phyloP scores from a whole-genome alignment of 2,113 vertebrate species.

The Thinocorus orbignyianus region DNA sequence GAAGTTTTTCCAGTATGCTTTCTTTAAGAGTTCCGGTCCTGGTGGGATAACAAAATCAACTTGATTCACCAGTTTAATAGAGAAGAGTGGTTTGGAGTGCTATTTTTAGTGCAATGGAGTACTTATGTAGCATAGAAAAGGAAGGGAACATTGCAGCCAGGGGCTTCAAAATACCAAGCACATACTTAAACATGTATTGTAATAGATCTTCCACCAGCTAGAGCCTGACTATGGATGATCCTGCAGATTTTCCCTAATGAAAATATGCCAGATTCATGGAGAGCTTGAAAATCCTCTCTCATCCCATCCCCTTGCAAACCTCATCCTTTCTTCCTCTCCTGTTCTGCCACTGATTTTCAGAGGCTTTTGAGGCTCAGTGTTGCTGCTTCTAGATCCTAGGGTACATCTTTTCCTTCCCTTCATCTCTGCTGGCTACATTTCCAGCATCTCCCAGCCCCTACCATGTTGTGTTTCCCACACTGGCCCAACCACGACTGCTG shows the following conservation, averaged over 20 bases:
- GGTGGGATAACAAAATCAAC: background rate
- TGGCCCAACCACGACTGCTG: background rate
- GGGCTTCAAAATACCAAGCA: background rate
- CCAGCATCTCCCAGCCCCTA: background rate
- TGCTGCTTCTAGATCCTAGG: background rate
- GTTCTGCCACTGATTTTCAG: background rate
- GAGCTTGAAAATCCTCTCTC: background rate
- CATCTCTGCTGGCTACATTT: background rate
- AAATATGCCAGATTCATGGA: background rate
- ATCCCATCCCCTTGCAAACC: background rate
- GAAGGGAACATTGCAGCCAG: background rate
- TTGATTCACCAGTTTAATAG: background rate
- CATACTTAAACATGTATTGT: background rate
- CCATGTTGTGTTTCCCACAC: rapidly evolving
- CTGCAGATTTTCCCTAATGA: background rate
- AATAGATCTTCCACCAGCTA: background rate
- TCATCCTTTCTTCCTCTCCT: background rate
- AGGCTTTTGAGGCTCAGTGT: background rate
- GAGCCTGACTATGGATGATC: background rate
- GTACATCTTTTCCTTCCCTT: background rate
- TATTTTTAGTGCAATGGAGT: background rate
- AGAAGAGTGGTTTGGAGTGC: background rate
- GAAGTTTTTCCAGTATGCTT: background rate
- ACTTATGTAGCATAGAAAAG: background rate
- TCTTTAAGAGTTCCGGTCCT: background rate